phyloP scores from a whole-genome alignment of 2,113 vertebrate species.

The Calonectris borealis region DNA sequence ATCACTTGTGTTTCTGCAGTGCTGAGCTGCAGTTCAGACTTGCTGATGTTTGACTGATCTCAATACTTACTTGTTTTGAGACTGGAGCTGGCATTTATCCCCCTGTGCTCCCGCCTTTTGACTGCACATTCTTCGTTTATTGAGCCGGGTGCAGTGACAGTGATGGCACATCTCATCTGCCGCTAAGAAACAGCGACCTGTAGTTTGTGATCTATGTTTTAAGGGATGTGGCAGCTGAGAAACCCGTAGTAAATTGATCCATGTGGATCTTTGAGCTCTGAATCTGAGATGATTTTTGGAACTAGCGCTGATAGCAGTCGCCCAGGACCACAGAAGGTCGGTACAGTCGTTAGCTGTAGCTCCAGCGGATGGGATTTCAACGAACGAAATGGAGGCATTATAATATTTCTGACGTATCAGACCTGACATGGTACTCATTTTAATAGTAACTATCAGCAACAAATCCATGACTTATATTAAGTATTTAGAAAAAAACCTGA shows the following conservation, averaged over 20 bases:
- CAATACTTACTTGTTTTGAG: not conserved
- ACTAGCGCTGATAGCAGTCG: not conserved
- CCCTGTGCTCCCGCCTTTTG: not conserved
- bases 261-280: not conserved
- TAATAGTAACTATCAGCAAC: not conserved
- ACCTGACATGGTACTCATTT: not conserved
- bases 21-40: not conserved
- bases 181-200: rapidly evolving
- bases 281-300: not conserved
- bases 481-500: not conserved
- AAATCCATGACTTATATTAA: not conserved
- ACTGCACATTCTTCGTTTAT: rapidly evolving
- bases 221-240: not conserved
- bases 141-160: not conserved
- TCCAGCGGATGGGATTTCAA: not conserved
- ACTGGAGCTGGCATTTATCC: not conserved
- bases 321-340: not conserved
- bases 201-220: not conserved
- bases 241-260: not conserved
- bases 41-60: not conserved
- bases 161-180: not conserved
- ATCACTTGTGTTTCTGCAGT: not conserved
- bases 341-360: rapidly evolving
- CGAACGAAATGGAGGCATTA: not conserved
- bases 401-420: not conserved